A percentile compares a stretch with the other conserved stretches of the same genome.
Evolutionary conservation across 2,888 invertebrate genomes (phyloP).

Genomic region (Metacarcinus magister): DNA sequence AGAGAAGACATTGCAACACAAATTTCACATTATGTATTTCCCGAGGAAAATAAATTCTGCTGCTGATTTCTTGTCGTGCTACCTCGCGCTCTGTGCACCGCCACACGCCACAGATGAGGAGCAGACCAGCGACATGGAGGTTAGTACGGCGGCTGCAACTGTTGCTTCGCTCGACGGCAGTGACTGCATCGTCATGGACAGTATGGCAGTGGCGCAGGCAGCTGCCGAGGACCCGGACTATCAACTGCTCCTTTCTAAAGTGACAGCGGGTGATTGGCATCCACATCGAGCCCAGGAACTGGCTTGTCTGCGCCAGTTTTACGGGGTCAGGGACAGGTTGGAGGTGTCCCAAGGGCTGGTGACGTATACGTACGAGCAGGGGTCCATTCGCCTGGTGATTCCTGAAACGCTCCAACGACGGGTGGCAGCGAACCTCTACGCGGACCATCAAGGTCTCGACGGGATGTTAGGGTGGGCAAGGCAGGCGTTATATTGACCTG

Average conservation of each 20-base stretch:
- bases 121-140: too few species aligned
- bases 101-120: too few species aligned
- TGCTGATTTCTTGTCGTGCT: not conserved
- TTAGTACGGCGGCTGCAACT: not conserved
- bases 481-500: slow-evolving; percentile 5
- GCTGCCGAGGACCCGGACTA: too few species aligned
- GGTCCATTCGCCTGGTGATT: too few species aligned
- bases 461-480: too few species aligned
- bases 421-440: too few species aligned
- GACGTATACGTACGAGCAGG: too few species aligned
- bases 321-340: not conserved
- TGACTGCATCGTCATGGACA: not conserved
- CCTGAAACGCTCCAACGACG: not conserved
- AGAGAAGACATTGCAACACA: not conserved
- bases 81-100: not conserved
- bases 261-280: slow-evolving; percentile 36
- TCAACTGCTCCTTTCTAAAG: not conserved
- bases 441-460: too few species aligned
- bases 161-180: not conserved
- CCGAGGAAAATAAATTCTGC: not conserved
- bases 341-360: not conserved
- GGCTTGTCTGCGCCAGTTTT: too few species aligned
- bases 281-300: too few species aligned
- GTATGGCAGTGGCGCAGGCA: too few species aligned
- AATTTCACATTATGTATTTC: not conserved